These are phyloP conservation scores for Bombylius major DNA, from an alignment of 2,888 invertebrate species.

Conservation along the genomic window DNA sequence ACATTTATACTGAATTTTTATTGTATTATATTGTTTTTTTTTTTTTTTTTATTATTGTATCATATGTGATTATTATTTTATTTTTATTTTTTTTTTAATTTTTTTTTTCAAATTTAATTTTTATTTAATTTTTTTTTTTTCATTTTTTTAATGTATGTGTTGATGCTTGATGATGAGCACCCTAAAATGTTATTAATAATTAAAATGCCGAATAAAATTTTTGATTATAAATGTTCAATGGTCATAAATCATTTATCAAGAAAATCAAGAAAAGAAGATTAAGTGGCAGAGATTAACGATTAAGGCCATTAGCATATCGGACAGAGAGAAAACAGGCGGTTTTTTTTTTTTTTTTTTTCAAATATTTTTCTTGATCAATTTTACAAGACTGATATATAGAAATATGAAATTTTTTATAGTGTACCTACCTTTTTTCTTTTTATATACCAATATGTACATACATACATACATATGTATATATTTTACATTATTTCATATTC, in stretches of 20 bases:
- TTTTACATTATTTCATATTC: too few species aligned
- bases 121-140: too few species aligned
- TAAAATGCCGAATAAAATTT: slow-evolving; percentile 7
- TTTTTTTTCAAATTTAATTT: too few species aligned
- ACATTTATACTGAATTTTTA: too few species aligned
- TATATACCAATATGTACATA: too few species aligned
- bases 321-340: neutral
- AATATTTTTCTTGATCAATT: neutral
- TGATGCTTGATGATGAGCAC: neutral
- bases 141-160: too few species aligned
- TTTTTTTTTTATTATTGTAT: too few species aligned
- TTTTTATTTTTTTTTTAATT: too few species aligned
- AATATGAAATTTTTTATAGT: neutral
- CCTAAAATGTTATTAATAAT: slow-evolving; percentile 6
- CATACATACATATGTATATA: too few species aligned
- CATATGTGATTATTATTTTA: too few species aligned
- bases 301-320: slow-evolving; percentile 9
- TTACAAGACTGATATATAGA: neutral
- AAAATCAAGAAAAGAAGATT: slow-evolving; percentile 4
- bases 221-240: slow-evolving; percentile 4
- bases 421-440: neutral
- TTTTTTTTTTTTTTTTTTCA: neutral
- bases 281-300: slow-evolving; percentile 10
- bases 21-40: too few species aligned
- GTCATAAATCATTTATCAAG: slow-evolving; percentile 8